A percentile compares a stretch with the other conserved stretches of the same genome.
Evolutionary conservation across 2,113 vertebrate genomes (phyloP).

Genomic region (Cephalopterus ornatus): DNA sequence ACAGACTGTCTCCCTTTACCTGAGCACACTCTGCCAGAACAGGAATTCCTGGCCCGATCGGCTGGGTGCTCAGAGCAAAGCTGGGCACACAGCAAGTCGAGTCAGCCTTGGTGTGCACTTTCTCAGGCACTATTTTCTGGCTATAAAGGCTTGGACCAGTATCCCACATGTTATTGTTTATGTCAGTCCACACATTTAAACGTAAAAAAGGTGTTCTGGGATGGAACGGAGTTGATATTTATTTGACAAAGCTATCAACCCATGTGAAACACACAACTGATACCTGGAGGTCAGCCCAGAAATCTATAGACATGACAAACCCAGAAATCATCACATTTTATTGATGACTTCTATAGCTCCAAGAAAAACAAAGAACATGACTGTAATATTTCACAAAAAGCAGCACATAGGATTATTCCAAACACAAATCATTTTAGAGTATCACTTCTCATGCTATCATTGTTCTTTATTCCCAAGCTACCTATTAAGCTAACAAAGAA

Average conservation of each 20-base stretch:
- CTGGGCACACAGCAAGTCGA: background rate
- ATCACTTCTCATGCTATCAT: background rate
- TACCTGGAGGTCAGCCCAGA: constrained; percentile 2
- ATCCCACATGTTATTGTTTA: background rate
- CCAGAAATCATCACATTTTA: background rate
- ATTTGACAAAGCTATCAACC: constrained; percentile 30
- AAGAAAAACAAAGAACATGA: background rate
- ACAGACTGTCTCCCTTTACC: background rate
- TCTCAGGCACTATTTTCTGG: background rate
- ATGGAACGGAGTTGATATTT: background rate
- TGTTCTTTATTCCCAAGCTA: background rate
- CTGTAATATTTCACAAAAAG: background rate
- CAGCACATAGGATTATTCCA: background rate
- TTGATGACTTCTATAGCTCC: background rate
- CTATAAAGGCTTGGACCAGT: background rate
- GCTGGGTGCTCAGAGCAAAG: background rate
- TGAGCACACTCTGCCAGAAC: background rate
- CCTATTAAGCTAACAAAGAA: background rate
- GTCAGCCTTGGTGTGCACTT: background rate
- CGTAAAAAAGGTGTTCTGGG: background rate
- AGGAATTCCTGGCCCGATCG: background rate
- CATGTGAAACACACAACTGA: background rate
- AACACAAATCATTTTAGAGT: background rate
- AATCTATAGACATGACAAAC: background rate
- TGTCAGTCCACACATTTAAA: background rate